Evolutionary conservation across 2,797 vertebrate genomes (phyloP), one percentile per base, ranked within the genome.

Genomic region (Knipowitschia caucasica): DNA sequence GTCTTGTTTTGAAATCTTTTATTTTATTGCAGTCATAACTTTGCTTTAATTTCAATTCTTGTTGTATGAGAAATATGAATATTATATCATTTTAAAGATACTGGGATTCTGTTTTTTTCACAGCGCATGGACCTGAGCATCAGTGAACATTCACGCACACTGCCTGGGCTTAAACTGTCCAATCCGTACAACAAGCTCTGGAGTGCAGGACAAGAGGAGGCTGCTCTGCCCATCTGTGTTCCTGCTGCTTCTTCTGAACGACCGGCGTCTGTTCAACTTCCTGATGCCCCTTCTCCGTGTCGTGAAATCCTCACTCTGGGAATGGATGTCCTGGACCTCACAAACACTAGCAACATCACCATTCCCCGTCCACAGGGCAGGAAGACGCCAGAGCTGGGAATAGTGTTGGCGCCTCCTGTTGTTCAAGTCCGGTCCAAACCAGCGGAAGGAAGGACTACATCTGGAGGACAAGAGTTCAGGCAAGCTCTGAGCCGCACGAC

Each of bases 331-430:
- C 39, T 59, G 8, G 92, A 88, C 80, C 53, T 86, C 65, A 82
- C 61, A 34, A 14, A 86, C 4, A 47, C 78, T 0, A 73, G 89
- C 15, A 94, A 84, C 78, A 96, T 98, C 75, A 95, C 94, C 45
- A 94, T 98, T 47, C 95, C 96, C 1, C 91, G 95, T 8, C 96
- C 96, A 0, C 96, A 91, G 0, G 94, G 94, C 20, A 91, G 92
- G 57, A 99, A 94, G 84, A 96, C 95, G 0, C 93, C 94, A 0
- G 94, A 97, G 59, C 82, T 94, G 23, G 93, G 94, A 8, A 85
- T 90, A 1, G 92, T 93, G 50, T 89, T 94, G 0, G 92, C 90
- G 0, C 93, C 94, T 0, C 92, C 93, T 0, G 42, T 62, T 2
- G 58, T 68, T 21, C 87, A 89, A 2, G 64, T 88, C 10, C 87